A percentile compares a stretch with the other conserved stretches of the same genome.
phyloP scores from a whole-genome alignment of 2,888 invertebrate genomes.

The Hirtodrosophila trivittata region DNA sequence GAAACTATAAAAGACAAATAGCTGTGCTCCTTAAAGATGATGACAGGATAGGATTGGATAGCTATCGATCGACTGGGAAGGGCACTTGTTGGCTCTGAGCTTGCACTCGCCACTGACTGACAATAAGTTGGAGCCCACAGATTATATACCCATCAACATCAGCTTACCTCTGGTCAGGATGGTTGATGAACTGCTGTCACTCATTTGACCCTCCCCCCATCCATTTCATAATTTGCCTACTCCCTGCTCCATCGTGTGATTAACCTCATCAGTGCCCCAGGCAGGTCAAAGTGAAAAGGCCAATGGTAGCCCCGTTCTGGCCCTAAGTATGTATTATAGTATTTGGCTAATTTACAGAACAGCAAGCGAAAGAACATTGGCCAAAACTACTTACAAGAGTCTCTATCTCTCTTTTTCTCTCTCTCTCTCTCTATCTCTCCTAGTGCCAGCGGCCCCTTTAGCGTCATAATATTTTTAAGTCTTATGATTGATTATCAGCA shows the following conservation, averaged over 20 bases:
- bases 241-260: constrained; percentile 23
- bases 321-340: constrained; percentile 28
- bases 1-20: neutral
- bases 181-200: constrained; percentile 48
- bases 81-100: constrained; percentile 63
- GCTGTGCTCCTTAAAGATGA: constrained; percentile 24
- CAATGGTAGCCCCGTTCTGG: constrained; percentile 18
- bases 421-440: neutral
- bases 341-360: constrained; percentile 37
- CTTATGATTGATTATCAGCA: constrained; percentile 46
- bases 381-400: neutral
- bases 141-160: constrained; percentile 62
- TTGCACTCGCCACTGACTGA: constrained; percentile 72
- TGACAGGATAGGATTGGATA: constrained; percentile 8
- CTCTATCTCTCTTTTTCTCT: neutral
- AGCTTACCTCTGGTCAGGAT: constrained; percentile 26
- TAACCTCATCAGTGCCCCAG: constrained; percentile 45
- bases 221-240: neutral
- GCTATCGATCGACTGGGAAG: constrained; percentile 2
- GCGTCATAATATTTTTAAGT: neutral
- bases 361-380: constrained; percentile 2
- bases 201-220: constrained; percentile 1
- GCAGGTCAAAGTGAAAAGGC: constrained; percentile 56
- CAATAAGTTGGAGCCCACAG: constrained; percentile 28
- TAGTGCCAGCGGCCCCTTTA: neutral